phyloP scores from a whole-genome alignment of 2,113 vertebrate genomes.

The Toxostoma redivivum region DNA sequence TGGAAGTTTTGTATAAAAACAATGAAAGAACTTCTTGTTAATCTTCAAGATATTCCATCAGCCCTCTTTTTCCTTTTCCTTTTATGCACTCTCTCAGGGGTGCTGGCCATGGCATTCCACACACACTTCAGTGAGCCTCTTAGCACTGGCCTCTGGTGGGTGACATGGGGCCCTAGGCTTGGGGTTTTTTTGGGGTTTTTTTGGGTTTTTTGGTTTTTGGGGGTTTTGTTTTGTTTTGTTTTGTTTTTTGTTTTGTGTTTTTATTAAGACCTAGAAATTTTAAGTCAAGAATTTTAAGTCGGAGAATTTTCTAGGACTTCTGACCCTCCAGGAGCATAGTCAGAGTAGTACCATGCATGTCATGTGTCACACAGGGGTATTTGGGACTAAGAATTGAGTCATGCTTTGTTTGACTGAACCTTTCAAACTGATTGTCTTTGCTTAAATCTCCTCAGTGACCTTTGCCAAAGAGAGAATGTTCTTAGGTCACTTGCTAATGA shows the following conservation, averaged over 20 bases:
- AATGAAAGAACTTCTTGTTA: background rate
- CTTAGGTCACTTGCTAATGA: slow-evolving; percentile 38
- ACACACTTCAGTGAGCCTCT: background rate
- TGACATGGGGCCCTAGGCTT: background rate
- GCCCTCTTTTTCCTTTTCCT: background rate
- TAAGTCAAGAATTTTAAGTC: background rate
- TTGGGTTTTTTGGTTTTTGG: too few relatives aligned
- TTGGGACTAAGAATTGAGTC: background rate
- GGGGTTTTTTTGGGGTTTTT: background rate
- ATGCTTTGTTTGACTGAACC: slow-evolving; percentile 6
- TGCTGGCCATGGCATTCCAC: background rate
- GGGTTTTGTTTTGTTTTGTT: background rate
- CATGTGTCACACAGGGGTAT: background rate
- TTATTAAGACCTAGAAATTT: background rate
- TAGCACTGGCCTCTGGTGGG: background rate
- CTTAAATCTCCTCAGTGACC: slow-evolving; percentile 5
- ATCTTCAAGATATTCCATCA: background rate
- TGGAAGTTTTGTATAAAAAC: background rate
- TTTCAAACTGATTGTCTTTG: slow-evolving; percentile 13
- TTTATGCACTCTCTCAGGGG: fast-evolving
- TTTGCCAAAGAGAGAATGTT: slow-evolving; percentile 5
- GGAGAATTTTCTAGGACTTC: background rate
- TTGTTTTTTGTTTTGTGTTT: background rate
- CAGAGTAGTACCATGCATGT: background rate
- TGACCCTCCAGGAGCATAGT: background rate